These are phyloP conservation scores for Pachyramphus minor DNA, from an alignment of 2,113 vertebrate genomes.

Conservation along the genomic window DNA sequence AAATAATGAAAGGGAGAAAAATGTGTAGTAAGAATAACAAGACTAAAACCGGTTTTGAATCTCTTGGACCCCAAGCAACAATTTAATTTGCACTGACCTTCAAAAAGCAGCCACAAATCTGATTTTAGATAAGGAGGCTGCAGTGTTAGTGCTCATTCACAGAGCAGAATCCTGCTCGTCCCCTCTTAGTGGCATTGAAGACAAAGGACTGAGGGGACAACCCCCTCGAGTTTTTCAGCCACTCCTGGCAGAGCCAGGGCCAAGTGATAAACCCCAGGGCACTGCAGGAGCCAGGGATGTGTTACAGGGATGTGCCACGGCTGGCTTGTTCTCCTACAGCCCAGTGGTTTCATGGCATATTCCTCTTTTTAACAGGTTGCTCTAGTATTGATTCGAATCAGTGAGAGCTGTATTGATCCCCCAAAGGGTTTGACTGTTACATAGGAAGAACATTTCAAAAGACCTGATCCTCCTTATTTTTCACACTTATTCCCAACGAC, in stretches of 20 bases:
- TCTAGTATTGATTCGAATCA: not conserved
- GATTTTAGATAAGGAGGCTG: not conserved
- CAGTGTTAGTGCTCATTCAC: not conserved
- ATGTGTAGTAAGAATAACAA: not conserved
- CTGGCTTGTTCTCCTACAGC: not conserved
- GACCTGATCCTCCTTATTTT: not conserved
- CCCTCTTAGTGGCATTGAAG: accelerated
- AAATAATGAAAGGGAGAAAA: not conserved
- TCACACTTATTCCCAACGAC: not conserved
- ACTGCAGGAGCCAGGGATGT: not conserved
- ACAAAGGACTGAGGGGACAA: not conserved
- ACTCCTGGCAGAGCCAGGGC: not conserved
- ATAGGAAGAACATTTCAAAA: not conserved
- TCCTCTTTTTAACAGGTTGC: not conserved
- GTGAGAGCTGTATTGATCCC: not conserved
- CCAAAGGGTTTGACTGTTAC: not conserved
- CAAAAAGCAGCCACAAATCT: not conserved
- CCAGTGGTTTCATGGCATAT: not conserved
- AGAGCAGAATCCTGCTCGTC: not conserved
- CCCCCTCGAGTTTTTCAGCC: not conserved
- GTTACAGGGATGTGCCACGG: not conserved
- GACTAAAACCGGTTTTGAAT: not conserved
- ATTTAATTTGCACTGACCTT: not conserved
- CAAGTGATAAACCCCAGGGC: not conserved
- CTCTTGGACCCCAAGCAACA: not conserved